A percentile compares a stretch with the other conserved stretches of the same genome.
Evolutionary conservation across 1,140 invertebrate species (phyloP).

Genomic region (Neodiprion virginianus): DNA sequence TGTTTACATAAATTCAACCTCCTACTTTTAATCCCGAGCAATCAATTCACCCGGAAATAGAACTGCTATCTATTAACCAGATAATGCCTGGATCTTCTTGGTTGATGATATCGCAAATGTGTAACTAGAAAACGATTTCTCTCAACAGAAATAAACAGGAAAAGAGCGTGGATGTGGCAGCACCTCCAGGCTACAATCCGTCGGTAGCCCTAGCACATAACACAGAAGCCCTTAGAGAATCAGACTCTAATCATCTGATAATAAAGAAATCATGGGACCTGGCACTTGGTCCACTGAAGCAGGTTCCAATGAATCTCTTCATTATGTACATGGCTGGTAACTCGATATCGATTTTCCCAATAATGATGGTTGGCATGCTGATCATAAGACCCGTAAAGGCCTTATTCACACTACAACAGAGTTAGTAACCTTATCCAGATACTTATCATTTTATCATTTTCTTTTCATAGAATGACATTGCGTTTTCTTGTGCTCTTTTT

Average conservation of each 20-base stretch:
- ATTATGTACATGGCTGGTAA: constrained; percentile 99
- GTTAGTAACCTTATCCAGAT: constrained; percentile 53
- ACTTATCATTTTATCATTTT: not conserved
- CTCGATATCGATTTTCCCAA: constrained; percentile 98
- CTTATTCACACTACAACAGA: constrained; percentile 87
- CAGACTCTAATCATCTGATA: constrained; percentile 82
- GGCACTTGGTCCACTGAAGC: constrained; percentile 92
- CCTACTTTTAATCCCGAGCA: not conserved
- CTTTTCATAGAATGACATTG: not conserved
- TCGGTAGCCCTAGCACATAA: constrained; percentile 72
- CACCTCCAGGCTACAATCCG: constrained; percentile 85
- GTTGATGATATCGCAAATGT: not conserved
- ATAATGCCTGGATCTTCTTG: constrained; percentile 12
- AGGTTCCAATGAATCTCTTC: constrained; percentile 98
- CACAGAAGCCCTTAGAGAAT: constrained; percentile 77
- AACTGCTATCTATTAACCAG: constrained; percentile 11
- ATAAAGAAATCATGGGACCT: constrained; percentile 98
- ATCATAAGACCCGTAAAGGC: constrained; percentile 95
- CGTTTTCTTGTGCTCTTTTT: constrained; percentile 40
- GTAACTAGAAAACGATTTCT: constrained; percentile 18
- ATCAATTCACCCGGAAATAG: no score
- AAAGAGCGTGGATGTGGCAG: constrained; percentile 65
- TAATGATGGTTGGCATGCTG: constrained; percentile 99
- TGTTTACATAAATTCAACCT: not conserved
- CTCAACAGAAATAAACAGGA: constrained; percentile 55